These are phyloP conservation scores for Ursus arctos DNA, from an alignment of 2,113 vertebrate species.

Conservation along the genomic window DNA sequence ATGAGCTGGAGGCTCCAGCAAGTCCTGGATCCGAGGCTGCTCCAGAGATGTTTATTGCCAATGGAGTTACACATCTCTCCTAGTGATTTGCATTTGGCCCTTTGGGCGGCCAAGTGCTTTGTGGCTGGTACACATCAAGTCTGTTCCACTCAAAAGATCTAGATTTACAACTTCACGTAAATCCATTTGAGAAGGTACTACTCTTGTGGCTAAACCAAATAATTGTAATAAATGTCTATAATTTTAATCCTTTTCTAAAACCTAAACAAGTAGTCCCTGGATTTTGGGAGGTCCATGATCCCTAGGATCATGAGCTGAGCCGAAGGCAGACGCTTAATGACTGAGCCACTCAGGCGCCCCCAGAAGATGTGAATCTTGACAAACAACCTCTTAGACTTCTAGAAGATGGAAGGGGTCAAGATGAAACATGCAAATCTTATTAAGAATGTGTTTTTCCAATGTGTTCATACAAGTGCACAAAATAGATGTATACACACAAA, in stretches of 20 bases:
- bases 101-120: rapidly evolving
- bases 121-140: rapidly evolving
- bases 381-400: neutral
- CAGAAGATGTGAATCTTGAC: neutral
- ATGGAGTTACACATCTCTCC: neutral
- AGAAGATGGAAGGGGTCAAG: neutral
- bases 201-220: neutral
- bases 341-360: too few relatives aligned
- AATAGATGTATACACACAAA: neutral
- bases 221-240: neutral
- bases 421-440: neutral
- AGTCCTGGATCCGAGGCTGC: neutral
- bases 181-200: neutral
- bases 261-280: too few relatives aligned
- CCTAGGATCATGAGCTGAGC: too few relatives aligned
- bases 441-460: neutral
- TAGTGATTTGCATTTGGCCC: too few relatives aligned
- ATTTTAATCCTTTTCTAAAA: neutral
- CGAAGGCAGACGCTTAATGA: too few relatives aligned
- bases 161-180: neutral
- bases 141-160: neutral
- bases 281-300: neutral
- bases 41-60: rapidly evolving
- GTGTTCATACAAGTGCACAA: neutral
- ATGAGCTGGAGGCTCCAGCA: neutral